phyloP scores from a whole-genome alignment of 2,888 invertebrate species.

The Aplocera efformata region DNA sequence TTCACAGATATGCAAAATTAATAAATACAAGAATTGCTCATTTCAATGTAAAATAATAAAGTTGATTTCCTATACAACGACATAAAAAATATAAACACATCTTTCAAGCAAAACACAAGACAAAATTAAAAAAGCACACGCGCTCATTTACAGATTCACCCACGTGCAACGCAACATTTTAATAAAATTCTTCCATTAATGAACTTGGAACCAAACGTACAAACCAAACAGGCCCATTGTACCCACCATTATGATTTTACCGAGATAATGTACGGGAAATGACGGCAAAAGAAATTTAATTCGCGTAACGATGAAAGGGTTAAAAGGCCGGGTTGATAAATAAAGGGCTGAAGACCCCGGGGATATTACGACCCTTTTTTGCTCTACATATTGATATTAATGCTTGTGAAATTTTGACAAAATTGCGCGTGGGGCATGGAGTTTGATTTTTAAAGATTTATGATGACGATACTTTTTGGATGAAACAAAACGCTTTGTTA shows the following conservation, averaged over 20 bases:
- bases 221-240: conserved; percentile 68
- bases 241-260: conserved; percentile 75
- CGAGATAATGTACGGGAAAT: conserved; percentile 80
- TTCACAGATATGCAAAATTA: too few relatives aligned
- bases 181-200: conserved; percentile 78
- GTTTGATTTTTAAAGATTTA: conserved; percentile 34
- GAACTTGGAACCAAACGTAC: conserved; percentile 46
- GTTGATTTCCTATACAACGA: too few relatives aligned
- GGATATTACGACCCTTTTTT: conserved; percentile 75
- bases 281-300: conserved; percentile 81
- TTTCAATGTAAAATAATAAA: too few relatives aligned
- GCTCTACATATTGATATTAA: conserved; percentile 78
- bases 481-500: conserved; percentile 11
- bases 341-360: conserved; percentile 66
- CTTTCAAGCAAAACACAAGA: too few relatives aligned
- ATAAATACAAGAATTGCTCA: too few relatives aligned
- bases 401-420: conserved; percentile 74
- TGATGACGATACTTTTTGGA: conserved; percentile 15
- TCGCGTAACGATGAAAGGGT: conserved; percentile 79
- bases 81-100: too few relatives aligned
- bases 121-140: too few relatives aligned
- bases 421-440: conserved; percentile 52
- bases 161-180: conserved; percentile 69
- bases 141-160: too few relatives aligned
- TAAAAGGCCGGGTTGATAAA: conserved; percentile 75